These are phyloP conservation scores for Ochotona curzoniae DNA, from an alignment of 2,113 vertebrate species.

Conservation along the genomic window DNA sequence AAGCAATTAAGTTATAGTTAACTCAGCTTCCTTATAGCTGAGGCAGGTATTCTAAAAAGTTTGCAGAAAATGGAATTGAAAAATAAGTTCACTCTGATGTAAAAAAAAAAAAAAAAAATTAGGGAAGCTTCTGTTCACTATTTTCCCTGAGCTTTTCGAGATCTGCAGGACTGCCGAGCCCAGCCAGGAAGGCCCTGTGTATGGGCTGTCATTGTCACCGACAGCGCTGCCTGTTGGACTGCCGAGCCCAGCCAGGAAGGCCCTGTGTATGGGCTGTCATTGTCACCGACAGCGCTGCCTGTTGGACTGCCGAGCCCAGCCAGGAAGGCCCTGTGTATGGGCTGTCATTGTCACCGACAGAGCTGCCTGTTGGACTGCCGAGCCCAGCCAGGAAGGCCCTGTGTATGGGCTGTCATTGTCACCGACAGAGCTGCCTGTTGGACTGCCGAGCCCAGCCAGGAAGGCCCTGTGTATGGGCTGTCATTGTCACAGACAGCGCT, in stretches of 20 bases:
- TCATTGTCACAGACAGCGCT: not conserved
- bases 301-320: not conserved
- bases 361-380: not conserved
- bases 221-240: not conserved
- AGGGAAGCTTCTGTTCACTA: too few relatives aligned
- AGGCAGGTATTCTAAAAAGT: not conserved
- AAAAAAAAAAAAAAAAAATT: too few relatives aligned
- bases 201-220: not conserved
- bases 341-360: not conserved
- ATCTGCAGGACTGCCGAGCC: not conserved
- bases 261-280: not conserved
- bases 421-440: not conserved
- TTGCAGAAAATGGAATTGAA: too few relatives aligned
- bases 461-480: not conserved
- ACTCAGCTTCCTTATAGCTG: not conserved
- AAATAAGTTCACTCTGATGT: too few relatives aligned
- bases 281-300: not conserved
- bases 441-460: not conserved
- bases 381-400: not conserved
- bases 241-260: not conserved
- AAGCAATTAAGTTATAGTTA: not conserved
- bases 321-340: not conserved
- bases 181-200: not conserved
- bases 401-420: not conserved
- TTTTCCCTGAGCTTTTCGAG: too few relatives aligned